Evolutionary conservation across 2,888 invertebrate genomes (phyloP).

Genomic region (Spisula subtruncata): DNA sequence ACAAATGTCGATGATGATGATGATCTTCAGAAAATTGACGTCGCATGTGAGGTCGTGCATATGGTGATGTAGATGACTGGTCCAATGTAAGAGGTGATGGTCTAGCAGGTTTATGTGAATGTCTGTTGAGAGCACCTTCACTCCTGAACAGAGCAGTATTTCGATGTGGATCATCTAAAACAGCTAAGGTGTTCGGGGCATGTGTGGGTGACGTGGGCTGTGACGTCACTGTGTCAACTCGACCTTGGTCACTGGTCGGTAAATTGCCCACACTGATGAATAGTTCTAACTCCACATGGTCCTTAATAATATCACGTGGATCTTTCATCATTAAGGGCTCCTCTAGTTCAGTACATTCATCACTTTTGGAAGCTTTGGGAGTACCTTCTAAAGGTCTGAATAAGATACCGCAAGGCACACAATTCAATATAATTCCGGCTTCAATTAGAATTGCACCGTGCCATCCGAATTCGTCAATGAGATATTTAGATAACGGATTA

Average conservation of each 20-base stretch:
- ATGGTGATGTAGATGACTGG: slow-evolving; percentile 6
- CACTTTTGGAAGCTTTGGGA: slow-evolving; percentile 88
- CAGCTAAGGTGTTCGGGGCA: not conserved
- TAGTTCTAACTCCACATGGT: slow-evolving; percentile 47
- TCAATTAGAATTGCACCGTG: slow-evolving; percentile 95
- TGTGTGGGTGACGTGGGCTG: slow-evolving; percentile 56
- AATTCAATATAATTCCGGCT: slow-evolving; percentile 94
- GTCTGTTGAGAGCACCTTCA: slow-evolving; percentile 56
- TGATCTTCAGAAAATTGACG: slow-evolving; percentile 63
- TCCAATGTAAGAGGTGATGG: slow-evolving; percentile 63
- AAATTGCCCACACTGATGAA: slow-evolving; percentile 18
- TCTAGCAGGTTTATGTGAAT: slow-evolving; percentile 38
- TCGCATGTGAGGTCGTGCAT: slow-evolving; percentile 37
- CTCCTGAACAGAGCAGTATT: slow-evolving; percentile 53
- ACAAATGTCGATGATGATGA: slow-evolving; percentile 20
- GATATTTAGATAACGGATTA: slow-evolving; percentile 90
- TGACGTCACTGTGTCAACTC: slow-evolving; percentile 35
- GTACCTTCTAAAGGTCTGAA: slow-evolving; percentile 94
- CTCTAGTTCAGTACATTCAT: not conserved
- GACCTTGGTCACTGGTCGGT: not conserved
- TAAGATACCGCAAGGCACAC: slow-evolving; percentile 95
- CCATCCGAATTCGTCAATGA: slow-evolving; percentile 94
- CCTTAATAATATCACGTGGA: slow-evolving; percentile 30
- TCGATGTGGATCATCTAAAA: slow-evolving; percentile 3
- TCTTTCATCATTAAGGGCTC: slow-evolving; percentile 21